Base-by-base conservation (phyloP, 2,888 invertebrate species). In the Beris morrisii region DNA sequence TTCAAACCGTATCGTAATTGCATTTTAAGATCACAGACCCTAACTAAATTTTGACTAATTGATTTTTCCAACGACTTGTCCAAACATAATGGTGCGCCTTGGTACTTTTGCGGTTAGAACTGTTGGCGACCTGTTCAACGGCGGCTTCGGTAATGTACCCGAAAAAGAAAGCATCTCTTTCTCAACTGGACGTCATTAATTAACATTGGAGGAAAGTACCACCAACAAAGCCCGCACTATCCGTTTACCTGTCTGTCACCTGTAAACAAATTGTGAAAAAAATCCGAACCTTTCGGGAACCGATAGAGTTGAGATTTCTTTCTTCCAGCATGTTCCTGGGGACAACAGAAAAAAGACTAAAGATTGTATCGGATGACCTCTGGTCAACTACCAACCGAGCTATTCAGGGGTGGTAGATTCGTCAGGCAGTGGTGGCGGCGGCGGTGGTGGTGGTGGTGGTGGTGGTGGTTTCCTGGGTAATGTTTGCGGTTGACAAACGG, bases 401-500 rank as follows among this genome's bases (percentile, higher is more conserved):
- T 50, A 61, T 38, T 59, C 59, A 59, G 50, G 48, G 48, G 59
- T 48, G 59, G 46, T 22, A 30, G 13, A 22, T 43, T 15, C 3
- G 45, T 44, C 22, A 28, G 12, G 9, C 30, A 22, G 7, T 59
- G 32, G 59, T 59, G 59, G 4, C 38, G 61, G 31, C 22, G 31
- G 13, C 5, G 32, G 13, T 32, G 30, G 4, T 53, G 28, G 30
- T 59, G 67, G 31, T 43, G 31, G 13, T 12, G 32, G 13, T 32
- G 30, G 4, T 53, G 28, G 30, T 59, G 67, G 67, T 67, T 56
- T 63, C 64, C 56, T 57, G 52, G 28, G 45, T 45, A 64, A 64
- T 64, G 64, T 67, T 64, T 67, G 64, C 57, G 58, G 64, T 67
- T 64, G 63, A 63, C 55, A 64, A 67, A 67, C 63, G 67, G 58